Evolutionary conservation across 1,140 invertebrate genomes (phyloP).

Genomic region (Micrasema minimum): DNA sequence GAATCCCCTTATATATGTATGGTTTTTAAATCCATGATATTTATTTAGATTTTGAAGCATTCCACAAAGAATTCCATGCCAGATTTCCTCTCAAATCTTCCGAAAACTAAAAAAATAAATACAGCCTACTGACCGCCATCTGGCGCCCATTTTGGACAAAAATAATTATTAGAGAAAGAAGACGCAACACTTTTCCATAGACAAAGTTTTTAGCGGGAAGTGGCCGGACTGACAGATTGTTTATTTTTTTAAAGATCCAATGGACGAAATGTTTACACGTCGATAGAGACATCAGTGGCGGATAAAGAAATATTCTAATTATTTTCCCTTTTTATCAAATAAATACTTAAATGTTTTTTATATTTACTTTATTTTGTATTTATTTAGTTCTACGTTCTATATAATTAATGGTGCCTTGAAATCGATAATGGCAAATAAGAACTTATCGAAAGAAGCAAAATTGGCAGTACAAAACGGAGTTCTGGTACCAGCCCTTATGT

Average conservation of each 20-base stretch:
- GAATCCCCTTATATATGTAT: neutral
- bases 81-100: conserved; percentile 3
- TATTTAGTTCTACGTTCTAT: too few relatives aligned
- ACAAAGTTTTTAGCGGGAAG: conserved; percentile 18
- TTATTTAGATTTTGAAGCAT: neutral
- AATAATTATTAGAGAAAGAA: conserved; percentile 23
- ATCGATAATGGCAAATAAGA: too few relatives aligned
- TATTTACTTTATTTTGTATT: too few relatives aligned
- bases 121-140: conserved; percentile 9
- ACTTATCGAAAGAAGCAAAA: too few relatives aligned
- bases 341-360: too few relatives aligned
- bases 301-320: too few relatives aligned
- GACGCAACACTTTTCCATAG: conserved; percentile 8
- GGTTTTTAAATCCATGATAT: neutral
- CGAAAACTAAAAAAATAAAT: conserved; percentile 17
- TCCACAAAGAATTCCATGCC: conserved; percentile 3
- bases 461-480: too few relatives aligned
- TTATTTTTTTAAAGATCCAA: conserved; percentile 38
- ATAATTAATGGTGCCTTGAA: too few relatives aligned
- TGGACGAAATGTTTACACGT: conserved; percentile 44
- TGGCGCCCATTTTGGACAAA: conserved; percentile 23
- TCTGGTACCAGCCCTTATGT: too few relatives aligned
- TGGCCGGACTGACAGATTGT: conserved; percentile 14
- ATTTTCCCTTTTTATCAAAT: too few relatives aligned
- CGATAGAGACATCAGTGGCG: neutral